Base-by-base conservation (phyloP, 2,797 vertebrate genomes). In the Adelosebastes latens region DNA sequence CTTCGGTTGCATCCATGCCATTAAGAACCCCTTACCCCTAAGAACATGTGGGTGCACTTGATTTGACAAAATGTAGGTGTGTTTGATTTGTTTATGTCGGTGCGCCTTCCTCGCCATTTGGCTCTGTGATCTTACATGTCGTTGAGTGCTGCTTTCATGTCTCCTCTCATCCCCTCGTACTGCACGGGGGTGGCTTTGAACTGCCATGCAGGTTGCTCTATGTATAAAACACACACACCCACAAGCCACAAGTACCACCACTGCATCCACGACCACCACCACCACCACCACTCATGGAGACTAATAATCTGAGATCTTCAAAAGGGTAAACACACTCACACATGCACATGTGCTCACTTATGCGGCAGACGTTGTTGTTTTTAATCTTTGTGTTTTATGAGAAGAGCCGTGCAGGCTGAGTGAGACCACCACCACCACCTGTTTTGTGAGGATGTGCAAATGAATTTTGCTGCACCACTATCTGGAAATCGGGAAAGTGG, bases 121-220 rank as follows among this genome's bases (percentile, higher is more conserved):
- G 8, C 84, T 80, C 88, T 93, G 88, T 94, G 93, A 94, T 95
- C 91, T 94, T 85, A 65, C 79, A 87, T 72, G 86, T 73, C 63
- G 63, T 58, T 72, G 86, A 95, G 95, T 87, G 89, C 83, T 82
- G 83, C 95, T 95, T 95, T 96, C 88, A 96, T 95, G 94, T 95
- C 84, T 89, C 88, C 89, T 82, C 88, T 92, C 81, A 75, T 72
- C 89, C 70, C 75, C 77, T 83, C 78, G n/a, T 61, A 55, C 84
- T 83, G 83, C 77, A 72, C 82, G 20, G 73, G 73, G 81, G 75
- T 10, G 81, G 79, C 94, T 95, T 95, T 96, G 94, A 96, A 95
- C 92, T 85, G 67, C 49, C 88, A 94, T 93, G 94, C 94, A 92
- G 94, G 94, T 88, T 88, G 75, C 72, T 81, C 76, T 79, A 53